Evolutionary conservation across 2,797 vertebrate species (phyloP), one percentile per base, ranked within the genome.

Genomic region (Schizothorax lantsangensis): DNA sequence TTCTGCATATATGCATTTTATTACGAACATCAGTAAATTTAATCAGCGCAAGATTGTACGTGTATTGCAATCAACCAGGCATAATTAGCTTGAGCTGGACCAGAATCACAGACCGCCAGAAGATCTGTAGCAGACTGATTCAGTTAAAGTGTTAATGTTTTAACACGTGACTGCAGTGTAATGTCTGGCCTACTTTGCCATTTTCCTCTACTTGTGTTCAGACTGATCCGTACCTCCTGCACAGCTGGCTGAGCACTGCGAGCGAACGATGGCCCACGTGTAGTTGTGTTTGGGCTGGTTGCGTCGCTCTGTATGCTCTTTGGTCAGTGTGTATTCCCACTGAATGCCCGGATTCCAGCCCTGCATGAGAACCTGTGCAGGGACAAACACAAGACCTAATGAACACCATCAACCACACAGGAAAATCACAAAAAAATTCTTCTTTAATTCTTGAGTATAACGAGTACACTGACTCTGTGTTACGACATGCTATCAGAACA

Each of bases 261-360:
- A 95, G 47, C 92, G 95, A 88, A 96, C 36, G 69, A 97, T 88
- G 75, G 95, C 95, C 97, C 97, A 98, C 0, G 96, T 93, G 69
- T 96, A 97, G 92, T 93, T 96, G 90, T 96, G 95, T 86, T 95
- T 96, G 38, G 90, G 88, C 6, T 88, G 79, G 59, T 85, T 90
- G 72, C 84, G 94, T 87, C 90, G 96, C 68, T 95, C 94, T 7
- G 38, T 43, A 40, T 91, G 91, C 8, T 69, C 71, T 88, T 92
- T 94, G 84, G 93, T 95, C 52, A 97, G 89, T 0, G 96, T 95
- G 88, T 96, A 98, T 91, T 98, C 96, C 97, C 97, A 98, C 40
- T 90, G 91, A 36, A 98, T 90, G 10, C 97, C 97, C 0, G 96
- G 96, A 89, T 98, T 97, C 93, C 92, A 95, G 83, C 96, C 96